Evolutionary conservation across 1,140 invertebrate genomes (phyloP), one percentile per base, ranked within the genome.

Genomic region (Leptoteleia sp.): DNA sequence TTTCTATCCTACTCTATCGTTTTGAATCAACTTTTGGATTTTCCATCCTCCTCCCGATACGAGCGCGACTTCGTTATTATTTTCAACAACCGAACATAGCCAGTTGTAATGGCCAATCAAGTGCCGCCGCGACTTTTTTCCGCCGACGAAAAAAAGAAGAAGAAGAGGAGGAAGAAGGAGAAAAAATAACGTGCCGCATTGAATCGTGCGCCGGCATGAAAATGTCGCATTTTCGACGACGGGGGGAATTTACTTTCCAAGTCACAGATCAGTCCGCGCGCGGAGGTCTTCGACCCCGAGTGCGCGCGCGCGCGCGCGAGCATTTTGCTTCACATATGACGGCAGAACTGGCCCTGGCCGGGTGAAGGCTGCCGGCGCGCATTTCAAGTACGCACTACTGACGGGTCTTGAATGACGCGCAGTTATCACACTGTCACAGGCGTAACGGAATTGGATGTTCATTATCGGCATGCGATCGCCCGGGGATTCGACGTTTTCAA

Each of bases 391-490:
- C 64, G 64, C 65, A 75, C 70, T 71, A 76, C 59, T 70, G 73
- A 76, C 75, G 75, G 22, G 62, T 27, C 54, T 82, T 80, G 81
- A 80, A 75, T 75, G 76, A 75, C 76, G 64, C 64, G 43, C 22
- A 57, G 78, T 73, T 71, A 64, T 77, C 79, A 65, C 70, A 72
- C 67, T 76, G 67, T 79, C 70, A 45, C 67, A 48, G 31, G 62
- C 19, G 64, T 84, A 84, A 84, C 82, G 82, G 82, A 79, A 80
- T 82, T 55, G 3, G 3, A 59, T 67, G 64, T 83, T 80, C 82
- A 81, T 85, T 85, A 84, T 80, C 77, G 70, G 68, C 84, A 82
- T 72, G 84, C 80, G 71, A 85, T 84, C 77, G 67, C 61, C 31
- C 59, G 76, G 65, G 71, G 80, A 80, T 54, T 7, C 65, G 67